These are phyloP conservation scores for Cinclus cinclus DNA, from an alignment of 2,113 vertebrate species.

Conservation along the genomic window DNA sequence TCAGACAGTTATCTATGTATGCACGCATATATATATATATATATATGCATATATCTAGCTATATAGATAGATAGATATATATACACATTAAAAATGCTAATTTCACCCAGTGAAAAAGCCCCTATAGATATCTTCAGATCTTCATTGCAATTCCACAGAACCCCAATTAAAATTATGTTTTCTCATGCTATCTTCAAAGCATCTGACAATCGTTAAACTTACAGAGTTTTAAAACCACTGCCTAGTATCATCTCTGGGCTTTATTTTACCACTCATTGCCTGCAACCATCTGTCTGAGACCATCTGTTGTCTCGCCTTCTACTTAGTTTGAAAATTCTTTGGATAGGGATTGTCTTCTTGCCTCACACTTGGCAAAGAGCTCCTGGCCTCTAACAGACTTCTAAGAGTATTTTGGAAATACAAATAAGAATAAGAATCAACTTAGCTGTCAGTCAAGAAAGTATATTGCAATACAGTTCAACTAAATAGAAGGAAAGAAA, in stretches of 20 bases:
- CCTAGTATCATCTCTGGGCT: constrained; percentile 30
- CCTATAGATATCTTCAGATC: background rate
- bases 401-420: background rate
- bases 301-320: constrained; percentile 45
- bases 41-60: background rate
- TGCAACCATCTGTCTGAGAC: constrained; percentile 49
- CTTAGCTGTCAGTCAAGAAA: background rate
- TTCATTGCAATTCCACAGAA: background rate
- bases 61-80: background rate
- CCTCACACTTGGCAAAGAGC: background rate
- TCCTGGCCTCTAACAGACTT: background rate
- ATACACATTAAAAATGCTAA: background rate
- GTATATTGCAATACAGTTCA: background rate
- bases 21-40: background rate
- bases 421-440: background rate
- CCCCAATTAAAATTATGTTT: background rate
- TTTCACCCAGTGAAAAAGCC: background rate
- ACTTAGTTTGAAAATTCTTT: constrained; percentile 41
- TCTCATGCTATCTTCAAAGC: background rate
- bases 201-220: background rate
- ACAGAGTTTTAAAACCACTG: constrained; percentile 25
- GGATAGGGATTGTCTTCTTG: background rate
- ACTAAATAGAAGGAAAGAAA: background rate
- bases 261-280: constrained; percentile 7
- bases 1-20: background rate